Conservation (phyloP, 37 sponge, comb jelly and placozoan genomes). For the Chondrosia reniformis region DNA sequence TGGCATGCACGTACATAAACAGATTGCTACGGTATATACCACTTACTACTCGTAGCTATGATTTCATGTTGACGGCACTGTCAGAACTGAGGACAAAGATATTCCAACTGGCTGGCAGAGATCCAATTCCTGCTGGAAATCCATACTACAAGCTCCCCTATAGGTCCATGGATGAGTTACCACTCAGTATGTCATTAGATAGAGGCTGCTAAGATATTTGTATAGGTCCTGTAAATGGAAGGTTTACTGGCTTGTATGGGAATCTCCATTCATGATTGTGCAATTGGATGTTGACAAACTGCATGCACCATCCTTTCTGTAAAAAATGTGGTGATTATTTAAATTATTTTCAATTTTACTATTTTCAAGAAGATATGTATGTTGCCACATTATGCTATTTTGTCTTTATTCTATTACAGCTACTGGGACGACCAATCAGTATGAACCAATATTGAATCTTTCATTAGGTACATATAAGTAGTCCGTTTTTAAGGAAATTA, state of each 20-base stretch:
- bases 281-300: no score
- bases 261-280: no score
- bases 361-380: not conserved
- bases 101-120: not conserved
- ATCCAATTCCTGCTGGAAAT: not conserved
- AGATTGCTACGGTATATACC: not conserved
- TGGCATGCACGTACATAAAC: not conserved
- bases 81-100: slow-evolving; percentile 1
- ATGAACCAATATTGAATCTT: not conserved
- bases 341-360: no score
- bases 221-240: no score
- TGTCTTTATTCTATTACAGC: not conserved
- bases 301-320: no score
- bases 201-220: no score
- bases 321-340: no score
- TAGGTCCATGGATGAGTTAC: not conserved
- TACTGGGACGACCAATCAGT: not conserved
- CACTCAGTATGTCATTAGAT: not conserved
- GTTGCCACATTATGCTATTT: not conserved
- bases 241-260: no score
- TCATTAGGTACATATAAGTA: not conserved
- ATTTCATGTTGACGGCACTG: not conserved
- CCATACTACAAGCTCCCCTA: not conserved
- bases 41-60: not conserved
- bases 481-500: no score